Percentiles rank a stretch among this genome's conserved stretches.
These are phyloP conservation scores for Sebastes iracundus DNA, from an alignment of 2,797 vertebrate genomes.

Conservation along the genomic window DNA sequence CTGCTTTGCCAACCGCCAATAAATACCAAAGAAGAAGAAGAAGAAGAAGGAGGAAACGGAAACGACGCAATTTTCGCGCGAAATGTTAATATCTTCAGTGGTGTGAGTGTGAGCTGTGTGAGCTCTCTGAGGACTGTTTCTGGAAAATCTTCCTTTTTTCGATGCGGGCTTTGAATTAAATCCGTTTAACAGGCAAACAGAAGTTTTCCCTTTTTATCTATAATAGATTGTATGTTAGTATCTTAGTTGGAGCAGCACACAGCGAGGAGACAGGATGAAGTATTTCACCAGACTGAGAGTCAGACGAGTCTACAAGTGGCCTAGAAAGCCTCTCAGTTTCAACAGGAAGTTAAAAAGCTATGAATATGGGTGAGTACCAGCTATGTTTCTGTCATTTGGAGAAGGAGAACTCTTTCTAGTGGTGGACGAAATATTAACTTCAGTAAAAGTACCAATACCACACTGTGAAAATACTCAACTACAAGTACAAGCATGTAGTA, in stretches of 20 bases:
- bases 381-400: neutral
- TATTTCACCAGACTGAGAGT: constrained; percentile 79
- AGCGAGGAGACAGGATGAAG: constrained; percentile 31
- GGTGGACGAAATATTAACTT: neutral
- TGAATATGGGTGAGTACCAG: constrained; percentile 79
- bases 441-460: neutral
- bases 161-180: accelerated
- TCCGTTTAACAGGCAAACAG: accelerated
- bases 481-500: neutral
- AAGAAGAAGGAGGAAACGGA: neutral
- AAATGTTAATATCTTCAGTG: constrained; percentile 6
- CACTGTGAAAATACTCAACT: neutral
- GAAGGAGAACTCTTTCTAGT: neutral
- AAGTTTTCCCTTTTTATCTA: neutral
- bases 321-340: constrained; percentile 64
- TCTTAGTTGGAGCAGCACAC: neutral
- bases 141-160: neutral
- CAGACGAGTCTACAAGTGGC: constrained; percentile 82
- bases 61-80: constrained; percentile 67
- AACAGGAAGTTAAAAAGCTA: constrained; percentile 82
- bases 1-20: no score
- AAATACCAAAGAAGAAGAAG: no score
- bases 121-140: neutral
- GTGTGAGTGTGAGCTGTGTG: accelerated
- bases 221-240: neutral